phyloP scores from a whole-genome alignment of 2,797 vertebrate genomes.

The Lagocephalus sceleratus region DNA sequence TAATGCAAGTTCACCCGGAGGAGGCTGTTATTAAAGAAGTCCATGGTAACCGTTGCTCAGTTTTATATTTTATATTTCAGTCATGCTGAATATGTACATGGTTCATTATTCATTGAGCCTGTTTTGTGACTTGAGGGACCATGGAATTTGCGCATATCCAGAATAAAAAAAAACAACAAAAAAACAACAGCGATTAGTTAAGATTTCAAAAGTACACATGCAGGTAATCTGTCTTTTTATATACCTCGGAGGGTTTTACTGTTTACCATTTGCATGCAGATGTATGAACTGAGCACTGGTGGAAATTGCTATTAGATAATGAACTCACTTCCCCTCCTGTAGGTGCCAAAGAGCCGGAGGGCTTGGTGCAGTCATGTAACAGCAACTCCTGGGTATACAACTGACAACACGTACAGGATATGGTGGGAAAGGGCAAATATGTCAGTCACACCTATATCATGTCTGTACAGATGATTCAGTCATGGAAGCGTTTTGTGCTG shows the following conservation, averaged over 20 bases:
- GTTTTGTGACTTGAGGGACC: slow-evolving; percentile 16
- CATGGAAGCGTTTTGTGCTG: slow-evolving; percentile 30
- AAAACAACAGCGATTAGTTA: slow-evolving; percentile 4
- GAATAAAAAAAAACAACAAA: not conserved
- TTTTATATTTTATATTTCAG: slow-evolving; percentile 17
- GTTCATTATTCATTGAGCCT: slow-evolving; percentile 20
- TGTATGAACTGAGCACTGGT: slow-evolving; percentile 36
- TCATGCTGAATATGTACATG: slow-evolving; percentile 26
- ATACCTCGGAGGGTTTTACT: slow-evolving; percentile 18
- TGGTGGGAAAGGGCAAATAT: slow-evolving; percentile 46
- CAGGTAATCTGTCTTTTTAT: slow-evolving; percentile 24
- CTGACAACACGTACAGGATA: slow-evolving; percentile 52
- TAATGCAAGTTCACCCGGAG: not conserved
- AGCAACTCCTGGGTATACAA: slow-evolving; percentile 63
- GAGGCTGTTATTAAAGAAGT: slow-evolving; percentile 8
- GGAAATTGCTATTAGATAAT: slow-evolving; percentile 68
- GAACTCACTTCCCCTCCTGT: slow-evolving; percentile 59
- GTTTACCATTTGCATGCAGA: slow-evolving; percentile 46
- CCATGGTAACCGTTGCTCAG: slow-evolving; percentile 4
- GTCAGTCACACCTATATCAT: slow-evolving; percentile 61
- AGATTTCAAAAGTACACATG: slow-evolving; percentile 13
- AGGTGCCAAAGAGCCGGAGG: slow-evolving; percentile 66
- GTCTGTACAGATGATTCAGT: slow-evolving; percentile 43
- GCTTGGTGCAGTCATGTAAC: slow-evolving; percentile 65
- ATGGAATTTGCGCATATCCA: slow-evolving; percentile 28